Percentiles rank a stretch among this genome's conserved stretches.
phyloP scores from a whole-genome alignment of 2,113 vertebrate species.

The Antechinus stuartii region DNA sequence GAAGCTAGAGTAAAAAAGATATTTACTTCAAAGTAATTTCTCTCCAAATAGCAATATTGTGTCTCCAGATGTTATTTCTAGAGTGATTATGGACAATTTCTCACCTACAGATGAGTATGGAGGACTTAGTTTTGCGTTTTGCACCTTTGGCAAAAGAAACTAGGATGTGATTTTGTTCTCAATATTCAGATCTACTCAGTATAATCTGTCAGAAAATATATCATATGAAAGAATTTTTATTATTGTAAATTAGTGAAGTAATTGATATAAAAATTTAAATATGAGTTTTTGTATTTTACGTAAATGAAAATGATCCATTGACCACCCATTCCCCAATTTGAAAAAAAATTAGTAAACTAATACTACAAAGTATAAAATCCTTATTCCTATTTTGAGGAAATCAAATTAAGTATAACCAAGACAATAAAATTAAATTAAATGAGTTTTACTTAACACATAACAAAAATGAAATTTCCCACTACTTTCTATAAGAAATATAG shows the following conservation, averaged over 20 bases:
- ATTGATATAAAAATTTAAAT: neutral
- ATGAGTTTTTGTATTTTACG: neutral
- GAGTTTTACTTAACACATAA: neutral
- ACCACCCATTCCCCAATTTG: neutral
- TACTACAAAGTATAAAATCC: constrained; percentile 12
- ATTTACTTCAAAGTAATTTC: neutral
- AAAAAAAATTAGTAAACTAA: constrained; percentile 21
- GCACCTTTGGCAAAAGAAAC: neutral
- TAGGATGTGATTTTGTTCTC: neutral
- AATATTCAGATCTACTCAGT: neutral
- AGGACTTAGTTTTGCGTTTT: constrained; percentile 30
- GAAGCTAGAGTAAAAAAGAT: neutral
- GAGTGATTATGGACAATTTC: neutral
- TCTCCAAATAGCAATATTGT: neutral
- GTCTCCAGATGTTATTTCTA: neutral
- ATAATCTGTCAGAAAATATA: neutral
- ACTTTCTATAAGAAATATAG: neutral
- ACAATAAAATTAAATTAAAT: constrained; percentile 20
- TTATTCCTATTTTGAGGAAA: neutral
- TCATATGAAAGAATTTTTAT: neutral
- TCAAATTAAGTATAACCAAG: neutral
- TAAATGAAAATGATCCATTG: neutral
- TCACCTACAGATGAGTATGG: neutral
- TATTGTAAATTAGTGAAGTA: neutral
- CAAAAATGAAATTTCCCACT: constrained; percentile 18